A percentile compares a stretch with the other conserved stretches of the same genome.
Evolutionary conservation across 1,140 invertebrate genomes (phyloP).

Genomic region (Sogatella furcifera): DNA sequence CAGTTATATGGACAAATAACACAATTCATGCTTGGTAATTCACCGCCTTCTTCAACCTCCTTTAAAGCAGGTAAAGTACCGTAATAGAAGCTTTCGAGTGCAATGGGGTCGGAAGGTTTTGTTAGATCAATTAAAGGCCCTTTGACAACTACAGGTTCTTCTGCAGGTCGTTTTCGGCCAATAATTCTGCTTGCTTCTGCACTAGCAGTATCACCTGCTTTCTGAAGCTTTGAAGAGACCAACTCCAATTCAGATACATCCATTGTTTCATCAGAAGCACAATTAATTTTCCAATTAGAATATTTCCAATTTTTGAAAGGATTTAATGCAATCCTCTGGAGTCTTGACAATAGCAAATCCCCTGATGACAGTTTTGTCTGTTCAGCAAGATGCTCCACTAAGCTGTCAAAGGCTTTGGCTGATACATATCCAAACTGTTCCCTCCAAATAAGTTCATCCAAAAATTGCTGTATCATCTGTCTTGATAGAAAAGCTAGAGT

Average conservation of each 20-base stretch:
- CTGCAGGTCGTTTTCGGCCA: no score
- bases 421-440: conserved; percentile 63
- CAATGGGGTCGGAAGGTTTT: no score
- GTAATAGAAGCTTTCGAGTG: no score
- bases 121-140: no score
- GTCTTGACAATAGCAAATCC: conserved; percentile 40
- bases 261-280: neutral
- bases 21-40: conserved; percentile 26
- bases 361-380: conserved; percentile 52
- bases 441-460: conserved; percentile 76
- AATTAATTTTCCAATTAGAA: conserved; percentile 29
- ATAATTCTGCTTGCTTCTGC: no score
- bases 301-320: conserved; percentile 71
- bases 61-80: no score
- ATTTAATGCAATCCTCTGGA: conserved; percentile 57
- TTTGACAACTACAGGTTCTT: no score
- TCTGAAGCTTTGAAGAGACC: no score
- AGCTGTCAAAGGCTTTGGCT: conserved; percentile 67
- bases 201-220: no score
- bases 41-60: no score
- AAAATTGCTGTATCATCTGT: conserved; percentile 78
- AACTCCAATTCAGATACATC: no score
- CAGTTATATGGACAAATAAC: conserved; percentile 43
- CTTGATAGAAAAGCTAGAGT: conserved; percentile 68
- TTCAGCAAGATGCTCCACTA: conserved; percentile 63